phyloP scores from a whole-genome alignment of 2,797 vertebrate genomes.

The Xenopus petersii region DNA sequence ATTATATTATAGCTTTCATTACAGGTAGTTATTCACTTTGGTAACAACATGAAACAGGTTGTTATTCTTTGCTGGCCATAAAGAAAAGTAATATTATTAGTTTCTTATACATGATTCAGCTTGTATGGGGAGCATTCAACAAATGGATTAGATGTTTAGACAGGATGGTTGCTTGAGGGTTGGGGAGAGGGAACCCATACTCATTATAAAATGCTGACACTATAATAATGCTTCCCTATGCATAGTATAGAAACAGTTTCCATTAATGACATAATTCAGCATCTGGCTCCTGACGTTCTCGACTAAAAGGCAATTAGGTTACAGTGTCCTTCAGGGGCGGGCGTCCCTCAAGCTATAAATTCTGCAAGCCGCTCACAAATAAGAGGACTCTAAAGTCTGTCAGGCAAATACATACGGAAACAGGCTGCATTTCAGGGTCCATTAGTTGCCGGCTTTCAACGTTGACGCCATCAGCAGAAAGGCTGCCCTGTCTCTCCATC shows the following conservation, averaged over 20 bases:
- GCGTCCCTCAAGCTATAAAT: conserved; percentile 20
- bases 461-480: conserved; percentile 9
- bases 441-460: conserved; percentile 53
- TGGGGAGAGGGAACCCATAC: not conserved
- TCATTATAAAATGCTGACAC: conserved; percentile 28
- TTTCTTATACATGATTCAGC: not conserved
- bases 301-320: conserved; percentile 38
- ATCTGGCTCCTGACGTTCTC: conserved; percentile 36
- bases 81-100: not conserved
- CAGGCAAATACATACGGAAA: conserved; percentile 18
- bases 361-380: conserved; percentile 16
- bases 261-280: conserved; percentile 46
- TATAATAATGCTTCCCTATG: conserved; percentile 21
- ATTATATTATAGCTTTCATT: too few species aligned
- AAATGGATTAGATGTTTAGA: conserved; percentile 24
- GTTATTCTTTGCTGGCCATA: not conserved
- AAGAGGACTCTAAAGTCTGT: conserved; percentile 21
- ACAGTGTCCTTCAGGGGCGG: conserved; percentile 29
- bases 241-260: conserved; percentile 25
- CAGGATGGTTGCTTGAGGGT: not conserved
- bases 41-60: too few species aligned
- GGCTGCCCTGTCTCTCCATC: not conserved
- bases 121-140: not conserved
- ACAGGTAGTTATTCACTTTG: too few species aligned
- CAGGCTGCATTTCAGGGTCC: conserved; percentile 28